Percentiles rank a stretch among this genome's conserved stretches.
These are phyloP conservation scores for Clarias fuscus DNA, from an alignment of 2,797 vertebrate genomes.

Conservation along the genomic window DNA sequence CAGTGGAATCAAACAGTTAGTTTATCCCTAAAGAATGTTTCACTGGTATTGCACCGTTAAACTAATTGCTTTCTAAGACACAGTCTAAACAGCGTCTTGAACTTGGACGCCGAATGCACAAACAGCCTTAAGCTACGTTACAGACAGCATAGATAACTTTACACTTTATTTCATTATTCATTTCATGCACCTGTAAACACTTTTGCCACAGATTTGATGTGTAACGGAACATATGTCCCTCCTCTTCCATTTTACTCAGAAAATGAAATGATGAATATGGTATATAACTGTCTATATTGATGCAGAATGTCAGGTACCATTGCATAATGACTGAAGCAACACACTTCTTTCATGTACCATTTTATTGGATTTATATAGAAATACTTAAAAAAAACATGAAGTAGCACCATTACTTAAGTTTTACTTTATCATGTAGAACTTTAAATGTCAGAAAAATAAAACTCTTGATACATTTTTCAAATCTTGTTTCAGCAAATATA, in stretches of 20 bases:
- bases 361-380: conserved; percentile 99
- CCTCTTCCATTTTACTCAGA: background rate
- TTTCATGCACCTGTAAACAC: background rate
- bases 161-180: background rate
- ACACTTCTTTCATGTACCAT: conserved; percentile 82
- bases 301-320: background rate
- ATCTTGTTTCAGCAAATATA: conserved; percentile 99
- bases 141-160: background rate
- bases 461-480: conserved; percentile 99
- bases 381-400: conserved; percentile 99
- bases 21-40: background rate
- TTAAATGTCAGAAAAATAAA: conserved; percentile 99
- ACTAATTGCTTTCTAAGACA: background rate
- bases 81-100: background rate
- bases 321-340: conserved; percentile 59
- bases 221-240: no score
- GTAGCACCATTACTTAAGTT: conserved; percentile 99
- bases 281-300: background rate
- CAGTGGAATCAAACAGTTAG: background rate
- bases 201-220: background rate
- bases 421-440: conserved; percentile 99
- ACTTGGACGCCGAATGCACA: background rate
- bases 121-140: background rate
- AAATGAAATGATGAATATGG: background rate
- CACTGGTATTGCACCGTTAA: background rate